phyloP scores from a whole-genome alignment of 2,113 vertebrate genomes.

The Himantopus leucocephalus region DNA sequence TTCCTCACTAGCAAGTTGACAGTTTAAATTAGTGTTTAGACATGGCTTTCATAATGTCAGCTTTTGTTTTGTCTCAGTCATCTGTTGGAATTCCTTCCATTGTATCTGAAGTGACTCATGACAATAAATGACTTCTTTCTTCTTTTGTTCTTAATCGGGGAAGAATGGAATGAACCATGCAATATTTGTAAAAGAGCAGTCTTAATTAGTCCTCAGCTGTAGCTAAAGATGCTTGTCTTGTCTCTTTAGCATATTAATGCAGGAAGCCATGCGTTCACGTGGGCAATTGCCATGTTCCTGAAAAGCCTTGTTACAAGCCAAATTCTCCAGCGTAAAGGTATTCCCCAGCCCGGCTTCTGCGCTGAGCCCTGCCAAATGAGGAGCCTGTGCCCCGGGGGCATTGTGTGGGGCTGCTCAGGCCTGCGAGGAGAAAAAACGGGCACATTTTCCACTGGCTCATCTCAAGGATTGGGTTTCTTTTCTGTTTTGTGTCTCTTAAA shows the following conservation, averaged over 20 bases:
- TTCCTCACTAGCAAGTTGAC: conserved; percentile 75
- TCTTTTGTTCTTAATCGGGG: conserved; percentile 79
- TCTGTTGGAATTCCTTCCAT: conserved; percentile 80
- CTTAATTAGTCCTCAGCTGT: conserved; percentile 77
- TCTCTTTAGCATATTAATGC: conserved; percentile 72
- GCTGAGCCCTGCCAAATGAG: conserved; percentile 51
- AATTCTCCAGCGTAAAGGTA: conserved; percentile 61
- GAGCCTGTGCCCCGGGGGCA: conserved; percentile 19
- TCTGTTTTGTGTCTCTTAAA: not conserved
- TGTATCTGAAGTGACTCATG: conserved; percentile 79
- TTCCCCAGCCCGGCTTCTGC: not conserved
- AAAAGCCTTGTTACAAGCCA: conserved; percentile 61
- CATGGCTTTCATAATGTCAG: conserved; percentile 79
- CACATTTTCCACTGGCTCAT: conserved; percentile 6
- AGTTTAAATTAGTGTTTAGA: conserved; percentile 82
- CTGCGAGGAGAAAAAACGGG: not conserved
- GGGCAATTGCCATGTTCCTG: conserved; percentile 67
- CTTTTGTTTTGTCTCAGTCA: conserved; percentile 79
- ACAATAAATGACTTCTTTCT: conserved; percentile 76
- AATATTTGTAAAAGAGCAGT: conserved; percentile 70
- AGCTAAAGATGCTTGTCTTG: conserved; percentile 72
- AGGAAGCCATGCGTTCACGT: conserved; percentile 68
- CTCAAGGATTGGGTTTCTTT: not conserved
- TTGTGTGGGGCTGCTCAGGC: conserved; percentile 47
- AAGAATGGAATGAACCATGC: conserved; percentile 73